Evolutionary conservation across 2,797 vertebrate genomes (phyloP), one percentile per base, ranked within the genome.

Genomic region (Hipposideros larvatus): DNA sequence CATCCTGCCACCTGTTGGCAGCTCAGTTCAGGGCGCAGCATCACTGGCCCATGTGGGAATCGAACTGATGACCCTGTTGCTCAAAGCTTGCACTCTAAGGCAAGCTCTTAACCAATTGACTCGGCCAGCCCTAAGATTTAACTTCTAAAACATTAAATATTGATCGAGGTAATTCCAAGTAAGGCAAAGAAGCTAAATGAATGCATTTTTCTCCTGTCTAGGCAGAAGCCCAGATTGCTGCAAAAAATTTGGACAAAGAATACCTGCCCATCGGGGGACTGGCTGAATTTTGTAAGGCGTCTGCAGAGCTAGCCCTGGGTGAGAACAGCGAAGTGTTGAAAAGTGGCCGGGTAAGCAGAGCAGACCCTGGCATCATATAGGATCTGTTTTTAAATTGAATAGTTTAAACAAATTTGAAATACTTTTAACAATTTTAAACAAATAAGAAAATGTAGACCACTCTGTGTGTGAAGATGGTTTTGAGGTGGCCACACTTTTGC

Each of bases 171-270:
- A 78, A 43, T 77, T 82, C 13, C 7, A 71, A 13, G 53, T 34
- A 59, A 77, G 61, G 53, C 92, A 24, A 78, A 53, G 7, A 94
- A 94, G 77, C 73, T 95, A 80, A 88, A 41, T 13, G 14, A 34
- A 21, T 63, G 16, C 11, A 34, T 82, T 82, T 82, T 96, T 94
- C 59, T 94, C 26, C 73, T 87, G 28, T 65, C 57, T 97, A 99
- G 99, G 99, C 99, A 0, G 99, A 99, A 98, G 99, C 99, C 85
- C 96, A 99, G 97, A 99, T 99, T 96, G 98, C 99, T 88, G 98
- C 98, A 43, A 99, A 99, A 98, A 99, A 99, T 96, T 83, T 99
- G 99, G 99, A 99, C 98, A 99, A 99, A 98, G 99, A 99, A 96
- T 99, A 99, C 96, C 98, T 99, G 93, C 97, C 98, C 74, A 99